These are phyloP conservation scores for Syrista parreyssii DNA, from an alignment of 2,888 invertebrate genomes.

Conservation along the genomic window DNA sequence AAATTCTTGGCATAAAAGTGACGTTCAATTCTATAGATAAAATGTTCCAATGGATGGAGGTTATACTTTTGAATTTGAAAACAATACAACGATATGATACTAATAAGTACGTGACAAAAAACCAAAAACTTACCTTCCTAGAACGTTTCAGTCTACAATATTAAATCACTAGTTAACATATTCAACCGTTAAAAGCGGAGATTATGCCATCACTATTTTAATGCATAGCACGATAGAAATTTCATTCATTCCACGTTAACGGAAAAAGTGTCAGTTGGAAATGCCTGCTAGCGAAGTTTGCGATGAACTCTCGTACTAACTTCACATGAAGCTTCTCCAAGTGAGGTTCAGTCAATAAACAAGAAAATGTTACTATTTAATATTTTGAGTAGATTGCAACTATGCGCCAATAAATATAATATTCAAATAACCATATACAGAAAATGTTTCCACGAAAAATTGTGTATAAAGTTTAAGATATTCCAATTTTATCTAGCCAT, in stretches of 20 bases:
- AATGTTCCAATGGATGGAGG: background rate
- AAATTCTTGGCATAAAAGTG: background rate
- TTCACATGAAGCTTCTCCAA: background rate
- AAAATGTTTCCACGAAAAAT: background rate
- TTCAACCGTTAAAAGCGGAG: conserved; percentile 1
- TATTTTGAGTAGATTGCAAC: background rate
- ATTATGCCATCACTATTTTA: conserved; percentile 17
- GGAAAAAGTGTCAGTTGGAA: conserved; percentile 39
- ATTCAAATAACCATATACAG: background rate
- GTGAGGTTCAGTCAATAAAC: background rate
- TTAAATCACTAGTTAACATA: conserved; percentile 7
- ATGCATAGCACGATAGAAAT: conserved; percentile 19
- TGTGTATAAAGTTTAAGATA: background rate
- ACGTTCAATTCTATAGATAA: background rate
- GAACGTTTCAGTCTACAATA: background rate
- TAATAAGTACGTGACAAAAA: background rate
- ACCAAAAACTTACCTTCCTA: conserved; percentile 1
- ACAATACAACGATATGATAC: background rate
- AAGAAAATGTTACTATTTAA: background rate
- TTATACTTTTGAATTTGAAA: conserved; percentile 7
- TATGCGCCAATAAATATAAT: too few relatives aligned
- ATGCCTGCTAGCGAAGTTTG: background rate
- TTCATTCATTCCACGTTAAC: conserved; percentile 22
- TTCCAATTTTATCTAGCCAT: background rate
- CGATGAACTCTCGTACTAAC: background rate